A percentile compares a stretch with the other conserved stretches of the same genome.
Conservation (phyloP, 2,797 vertebrate species). For the Perodicticus potto region DNA sequence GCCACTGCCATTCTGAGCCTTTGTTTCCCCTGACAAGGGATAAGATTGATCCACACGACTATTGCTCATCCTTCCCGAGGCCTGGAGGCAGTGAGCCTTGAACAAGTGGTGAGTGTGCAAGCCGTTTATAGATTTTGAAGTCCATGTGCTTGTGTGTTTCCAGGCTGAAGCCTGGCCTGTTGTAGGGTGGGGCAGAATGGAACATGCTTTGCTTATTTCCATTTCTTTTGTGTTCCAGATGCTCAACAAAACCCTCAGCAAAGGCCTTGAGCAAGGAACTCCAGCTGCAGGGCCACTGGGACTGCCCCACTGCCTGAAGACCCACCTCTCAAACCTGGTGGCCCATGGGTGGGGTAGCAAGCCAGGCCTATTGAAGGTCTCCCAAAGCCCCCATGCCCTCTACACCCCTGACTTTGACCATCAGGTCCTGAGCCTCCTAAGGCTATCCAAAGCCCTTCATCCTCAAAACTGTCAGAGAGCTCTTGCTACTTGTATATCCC, state of each 20-base stretch:
- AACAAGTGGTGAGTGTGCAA: accelerated
- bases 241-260: not conserved
- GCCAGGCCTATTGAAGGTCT: accelerated
- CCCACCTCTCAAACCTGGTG: not conserved
- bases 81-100: accelerated
- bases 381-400: accelerated
- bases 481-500: accelerated
- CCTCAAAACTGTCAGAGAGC: accelerated
- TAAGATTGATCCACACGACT: not conserved
- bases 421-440: not conserved
- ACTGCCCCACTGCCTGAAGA: accelerated
- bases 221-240: not conserved
- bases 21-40: accelerated
- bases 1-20: too few relatives aligned
- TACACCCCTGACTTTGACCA: not conserved
- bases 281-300: accelerated
- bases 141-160: accelerated
- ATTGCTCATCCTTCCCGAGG: accelerated
- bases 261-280: accelerated
- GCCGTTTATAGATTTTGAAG: not conserved
- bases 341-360: accelerated
- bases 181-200: accelerated
- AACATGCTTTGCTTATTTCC: accelerated
- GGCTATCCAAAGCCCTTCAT: accelerated
- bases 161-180: accelerated